Evolutionary conservation across 2,113 vertebrate species (phyloP), one percentile per base, ranked within the genome.

Genomic region (Gymnocephalus cernua): DNA sequence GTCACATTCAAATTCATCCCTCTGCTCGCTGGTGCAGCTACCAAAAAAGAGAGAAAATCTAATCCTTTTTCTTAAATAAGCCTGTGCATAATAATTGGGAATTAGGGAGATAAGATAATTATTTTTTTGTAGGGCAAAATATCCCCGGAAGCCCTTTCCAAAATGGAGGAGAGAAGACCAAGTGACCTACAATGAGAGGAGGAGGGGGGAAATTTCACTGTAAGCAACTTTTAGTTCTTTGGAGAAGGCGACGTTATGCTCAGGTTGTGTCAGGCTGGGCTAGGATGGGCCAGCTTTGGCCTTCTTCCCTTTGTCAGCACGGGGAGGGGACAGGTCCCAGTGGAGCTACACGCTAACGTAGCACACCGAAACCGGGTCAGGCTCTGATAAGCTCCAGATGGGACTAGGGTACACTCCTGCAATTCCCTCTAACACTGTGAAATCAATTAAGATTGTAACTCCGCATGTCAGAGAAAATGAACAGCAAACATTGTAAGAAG

Each of bases 61-160:
- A 87, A 92, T 94, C 92, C 83, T 86, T 93, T 92, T 93, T 92
- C 88, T 94, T 94, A 94, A 95, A 93, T 93, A 93, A 94, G 90
- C 90, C 88, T 93, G 88, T 94, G 93, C 93, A 95, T 95, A 95
- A 95, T 94, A 95, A 95, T 93, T 95, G 94, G 93, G 92, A 95
- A 94, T 94, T 93, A 93, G 93, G 91, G 91, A 94, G 91, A 94
- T 91, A 84, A 90, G 93, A 95, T 95, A 93, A 95, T 95, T 95
- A 94, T 95, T 94, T 94, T 91, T 95, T 96, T 95, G 94, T 96
- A 93, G 95, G 95, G 90, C 95, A 91, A 94, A 94, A 93, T 91
- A 95, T 95, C 89, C 95, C 95, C 91, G 80, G 83, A 95, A 96
- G 95, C 95, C 72, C 78, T 93, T 90, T 91, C 91, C 88, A 92